Conservation (phyloP, 2,797 vertebrate species). For the Lates japonicus region DNA sequence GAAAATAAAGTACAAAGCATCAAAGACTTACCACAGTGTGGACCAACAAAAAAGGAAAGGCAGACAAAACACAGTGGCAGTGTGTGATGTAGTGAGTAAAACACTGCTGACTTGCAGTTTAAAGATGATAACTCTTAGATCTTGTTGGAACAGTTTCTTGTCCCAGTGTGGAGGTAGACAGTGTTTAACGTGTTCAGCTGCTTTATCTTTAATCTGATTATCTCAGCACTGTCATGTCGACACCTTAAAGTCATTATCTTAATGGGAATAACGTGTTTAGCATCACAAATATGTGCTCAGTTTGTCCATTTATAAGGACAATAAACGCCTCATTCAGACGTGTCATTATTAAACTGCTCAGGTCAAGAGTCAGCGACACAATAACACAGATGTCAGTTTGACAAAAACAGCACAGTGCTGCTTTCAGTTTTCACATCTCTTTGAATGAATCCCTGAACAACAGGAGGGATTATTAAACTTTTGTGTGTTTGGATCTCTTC, state of each 20-base stretch:
- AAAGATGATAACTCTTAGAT: too few species aligned
- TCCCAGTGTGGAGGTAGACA: too few species aligned
- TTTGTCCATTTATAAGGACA: not conserved
- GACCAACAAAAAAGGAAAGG: not conserved
- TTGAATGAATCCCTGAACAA: not conserved
- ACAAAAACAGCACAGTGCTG: not conserved
- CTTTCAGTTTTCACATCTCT: not conserved
- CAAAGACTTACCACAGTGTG: not conserved
- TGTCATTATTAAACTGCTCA: not conserved
- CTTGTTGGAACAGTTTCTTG: too few species aligned
- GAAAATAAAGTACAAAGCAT: not conserved
- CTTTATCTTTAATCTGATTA: slow-evolving; percentile 39
- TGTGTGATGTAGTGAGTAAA: too few species aligned
- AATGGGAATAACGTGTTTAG: slow-evolving; percentile 34
- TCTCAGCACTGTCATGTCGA: not conserved
- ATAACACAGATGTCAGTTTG: not conserved
- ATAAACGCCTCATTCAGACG: not conserved
- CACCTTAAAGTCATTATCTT: slow-evolving; percentile 34
- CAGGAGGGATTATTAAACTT: not conserved
- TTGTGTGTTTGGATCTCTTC: slow-evolving; percentile 14
- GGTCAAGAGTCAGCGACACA: slow-evolving; percentile 3
- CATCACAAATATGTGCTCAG: not conserved
- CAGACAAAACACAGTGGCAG: not conserved
- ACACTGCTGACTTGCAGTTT: too few species aligned
- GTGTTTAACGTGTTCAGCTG: not conserved